These are phyloP conservation scores for Mobula birostris DNA, from an alignment of 2,113 vertebrate species.

Conservation along the genomic window DNA sequence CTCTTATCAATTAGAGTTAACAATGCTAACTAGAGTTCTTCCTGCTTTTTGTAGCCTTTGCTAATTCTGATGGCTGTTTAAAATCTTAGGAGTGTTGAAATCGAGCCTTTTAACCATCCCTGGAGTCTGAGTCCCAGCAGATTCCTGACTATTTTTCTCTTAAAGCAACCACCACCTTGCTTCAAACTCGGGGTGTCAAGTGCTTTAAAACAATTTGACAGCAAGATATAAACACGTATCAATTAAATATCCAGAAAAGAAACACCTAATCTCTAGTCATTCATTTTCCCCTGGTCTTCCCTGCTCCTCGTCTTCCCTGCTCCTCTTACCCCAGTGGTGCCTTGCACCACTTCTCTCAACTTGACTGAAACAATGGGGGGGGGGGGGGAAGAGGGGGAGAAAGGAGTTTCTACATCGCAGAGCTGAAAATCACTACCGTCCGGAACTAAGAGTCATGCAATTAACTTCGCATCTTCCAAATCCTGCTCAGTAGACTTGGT, in stretches of 20 bases:
- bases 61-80: neutral
- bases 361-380: neutral
- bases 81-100: neutral
- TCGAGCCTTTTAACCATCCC: neutral
- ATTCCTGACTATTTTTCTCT: neutral
- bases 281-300: neutral
- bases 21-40: neutral
- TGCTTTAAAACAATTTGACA: constrained; percentile 1
- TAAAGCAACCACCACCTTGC: too few relatives aligned
- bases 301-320: neutral
- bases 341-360: neutral
- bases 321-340: neutral
- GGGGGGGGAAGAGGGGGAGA: too few relatives aligned
- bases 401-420: too few relatives aligned
- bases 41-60: neutral
- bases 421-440: neutral
- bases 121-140: neutral
- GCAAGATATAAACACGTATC: neutral
- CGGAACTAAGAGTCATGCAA: neutral
- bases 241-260: neutral
- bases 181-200: neutral
- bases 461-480: neutral
- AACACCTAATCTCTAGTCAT: neutral
- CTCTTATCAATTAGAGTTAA: neutral
- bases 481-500: neutral